Evolutionary conservation across 2,113 vertebrate species (phyloP), one percentile per base, ranked within the genome.

Genomic region (Onychorhynchus coronatus): DNA sequence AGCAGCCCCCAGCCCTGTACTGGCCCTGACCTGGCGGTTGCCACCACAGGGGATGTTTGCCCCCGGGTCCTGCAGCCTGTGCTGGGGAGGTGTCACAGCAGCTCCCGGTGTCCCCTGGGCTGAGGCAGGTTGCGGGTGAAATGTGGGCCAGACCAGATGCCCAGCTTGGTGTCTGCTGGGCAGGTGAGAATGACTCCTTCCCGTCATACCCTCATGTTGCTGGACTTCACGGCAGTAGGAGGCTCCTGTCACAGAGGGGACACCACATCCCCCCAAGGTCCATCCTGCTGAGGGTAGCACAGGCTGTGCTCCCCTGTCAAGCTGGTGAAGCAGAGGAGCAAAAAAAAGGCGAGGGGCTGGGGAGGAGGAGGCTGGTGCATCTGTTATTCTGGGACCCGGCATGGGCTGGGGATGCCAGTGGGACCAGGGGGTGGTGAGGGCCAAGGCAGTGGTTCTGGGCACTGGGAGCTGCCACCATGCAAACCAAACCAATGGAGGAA

Each of bases 41-140:
- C n/a, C 56, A 7, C 23, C 0, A 0, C 0, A 1, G 49, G n/a
- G 27, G 35, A 2, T 33, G 25, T 58, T 84, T 63, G 72, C 11
- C 41, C 28, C 30, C 9, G 58, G 15, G 35, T 42, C 23, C 53
- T 61, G 41, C 62, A n/a, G 39, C 44, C 47, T 7, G 1, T 31
- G 33, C 68, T 4, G 9, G 20, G 20, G 42, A 42, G 37, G 23
- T 4, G 15, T 75, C 65, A 44, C 44, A 25, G 1, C 24, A 63
- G 42, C 30, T 61, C 15, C 2, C 1, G 4, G 66, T 11, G n/a
- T 41, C 21, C 71, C 30, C 35, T 1, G 1, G 27, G 52, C 65
- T 42, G 59, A 70, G 52, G 52, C 56, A 67, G 50, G 56, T 4
- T 30, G 24, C 14, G 2, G 2, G 9, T 28, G 80, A 14, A 11